Percentiles rank a stretch among this genome's conserved stretches.
phyloP scores from a whole-genome alignment of 2,113 vertebrate genomes.

The Gallinago jamesoni region DNA sequence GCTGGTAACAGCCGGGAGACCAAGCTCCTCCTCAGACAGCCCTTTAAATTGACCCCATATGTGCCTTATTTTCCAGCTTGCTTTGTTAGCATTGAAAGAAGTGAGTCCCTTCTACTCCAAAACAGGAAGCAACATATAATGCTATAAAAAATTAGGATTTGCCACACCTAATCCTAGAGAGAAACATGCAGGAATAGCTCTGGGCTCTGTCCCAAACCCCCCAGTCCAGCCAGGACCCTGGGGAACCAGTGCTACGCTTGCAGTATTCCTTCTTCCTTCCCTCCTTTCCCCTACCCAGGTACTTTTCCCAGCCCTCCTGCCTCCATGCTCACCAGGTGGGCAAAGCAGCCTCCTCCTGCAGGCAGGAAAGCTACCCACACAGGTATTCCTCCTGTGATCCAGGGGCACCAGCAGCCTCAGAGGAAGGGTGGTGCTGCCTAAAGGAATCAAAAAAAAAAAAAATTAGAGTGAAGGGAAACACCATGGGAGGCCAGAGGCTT shows the following conservation, averaged over 20 bases:
- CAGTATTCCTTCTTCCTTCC: background rate
- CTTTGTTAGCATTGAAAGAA: background rate
- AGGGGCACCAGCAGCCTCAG: background rate
- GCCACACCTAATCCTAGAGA: background rate
- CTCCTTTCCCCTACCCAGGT: background rate
- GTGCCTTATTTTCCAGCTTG: constrained; percentile 16
- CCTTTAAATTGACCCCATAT: background rate
- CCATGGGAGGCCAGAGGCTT: background rate
- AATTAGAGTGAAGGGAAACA: background rate
- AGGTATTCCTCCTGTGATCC: background rate
- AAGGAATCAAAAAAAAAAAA: background rate
- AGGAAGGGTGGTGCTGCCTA: background rate
- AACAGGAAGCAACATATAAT: background rate
- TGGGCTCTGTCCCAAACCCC: background rate
- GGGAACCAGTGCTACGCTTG: background rate
- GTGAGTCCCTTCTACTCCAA: background rate
- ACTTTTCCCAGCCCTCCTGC: background rate
- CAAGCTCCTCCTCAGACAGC: background rate
- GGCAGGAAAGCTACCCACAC: background rate
- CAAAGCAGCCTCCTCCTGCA: background rate
- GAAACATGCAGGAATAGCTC: background rate
- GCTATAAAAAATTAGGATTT: background rate
- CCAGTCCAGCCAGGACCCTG: background rate
- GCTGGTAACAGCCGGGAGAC: background rate
- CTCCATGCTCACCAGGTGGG: background rate